These are phyloP conservation scores for Pseudopodoces humilis DNA, from an alignment of 2,113 vertebrate genomes.

Conservation along the genomic window DNA sequence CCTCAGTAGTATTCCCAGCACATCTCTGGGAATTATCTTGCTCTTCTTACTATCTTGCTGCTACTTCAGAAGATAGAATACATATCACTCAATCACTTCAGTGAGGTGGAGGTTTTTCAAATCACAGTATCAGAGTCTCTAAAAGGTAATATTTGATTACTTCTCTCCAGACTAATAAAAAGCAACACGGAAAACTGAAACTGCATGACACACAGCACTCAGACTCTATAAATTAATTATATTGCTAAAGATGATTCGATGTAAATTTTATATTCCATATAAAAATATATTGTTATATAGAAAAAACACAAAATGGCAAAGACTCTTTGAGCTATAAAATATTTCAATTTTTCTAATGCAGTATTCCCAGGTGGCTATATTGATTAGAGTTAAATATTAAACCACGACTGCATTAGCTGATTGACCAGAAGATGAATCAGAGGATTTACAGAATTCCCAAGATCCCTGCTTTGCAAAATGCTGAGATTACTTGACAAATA, in stretches of 20 bases:
- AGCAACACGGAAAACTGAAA: background rate
- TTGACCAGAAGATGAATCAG: background rate
- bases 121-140: background rate
- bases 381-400: background rate
- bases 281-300: background rate
- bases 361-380: background rate
- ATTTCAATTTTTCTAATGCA: background rate
- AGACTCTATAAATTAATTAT: background rate
- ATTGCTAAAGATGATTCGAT: background rate
- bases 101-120: background rate
- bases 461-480: background rate
- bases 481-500: background rate
- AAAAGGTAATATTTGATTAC: background rate
- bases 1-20: background rate
- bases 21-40: background rate
- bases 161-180: background rate
- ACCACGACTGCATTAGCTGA: slow-evolving; percentile 6
- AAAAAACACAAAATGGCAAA: background rate
- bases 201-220: background rate
- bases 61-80: background rate
- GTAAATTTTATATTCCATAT: background rate
- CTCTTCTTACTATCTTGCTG: background rate
- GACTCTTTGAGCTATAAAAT: background rate
- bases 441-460: background rate
- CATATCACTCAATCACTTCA: background rate